Evolutionary conservation across 1,140 invertebrate genomes (phyloP), one percentile per base, ranked within the genome.

Genomic region (Triops longicaudatus): DNA sequence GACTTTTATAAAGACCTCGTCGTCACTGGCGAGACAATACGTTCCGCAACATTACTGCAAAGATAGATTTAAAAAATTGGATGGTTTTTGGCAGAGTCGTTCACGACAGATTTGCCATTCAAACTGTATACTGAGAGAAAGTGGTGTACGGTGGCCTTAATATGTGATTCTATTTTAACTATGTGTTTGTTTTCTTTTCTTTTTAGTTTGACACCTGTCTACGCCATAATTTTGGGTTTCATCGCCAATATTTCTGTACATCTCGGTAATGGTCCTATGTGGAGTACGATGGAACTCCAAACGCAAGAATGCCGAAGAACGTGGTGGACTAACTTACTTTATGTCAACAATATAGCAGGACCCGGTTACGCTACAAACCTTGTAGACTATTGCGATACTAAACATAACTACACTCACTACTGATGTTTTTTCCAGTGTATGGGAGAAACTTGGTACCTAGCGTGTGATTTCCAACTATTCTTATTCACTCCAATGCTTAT

Each of bases 151-250:
- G n/a, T n/a, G n/a, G n/a, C n/a, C n/a, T n/a, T n/a, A n/a, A n/a
- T n/a, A n/a, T n/a, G n/a, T n/a, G n/a, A n/a, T 72, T 26, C 11
- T 72, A 26, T 11, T 72, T 27, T 74, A n/a, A 12, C 10, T 31
- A 63, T 14, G 22, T n/a, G 17, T 22, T 22, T 63, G 5, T 63
- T 22, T 63, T 63, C 5, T 63, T 63, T 43, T 10, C n/a, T n/a
- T n/a, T 86, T 79, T 80, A 90, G 91, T 81, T 85, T 96, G 50
- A 95, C 93, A 0, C 90, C 91, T 0, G 91, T 93, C 0, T 95
- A 96, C 83, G 87, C 94, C 82, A 92, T 93, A 80, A 89, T 93
- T 43, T 84, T 96, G 74, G 92, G 93, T 72, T 90, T 90, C 83
- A 91, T 91, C 80, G 88, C 89, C 0, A 91, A 88, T 81, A 84